Percentiles rank a stretch among this genome's conserved stretches.
Conservation (phyloP, 1,140 invertebrate species). For the Eurytemora carolleeae region DNA sequence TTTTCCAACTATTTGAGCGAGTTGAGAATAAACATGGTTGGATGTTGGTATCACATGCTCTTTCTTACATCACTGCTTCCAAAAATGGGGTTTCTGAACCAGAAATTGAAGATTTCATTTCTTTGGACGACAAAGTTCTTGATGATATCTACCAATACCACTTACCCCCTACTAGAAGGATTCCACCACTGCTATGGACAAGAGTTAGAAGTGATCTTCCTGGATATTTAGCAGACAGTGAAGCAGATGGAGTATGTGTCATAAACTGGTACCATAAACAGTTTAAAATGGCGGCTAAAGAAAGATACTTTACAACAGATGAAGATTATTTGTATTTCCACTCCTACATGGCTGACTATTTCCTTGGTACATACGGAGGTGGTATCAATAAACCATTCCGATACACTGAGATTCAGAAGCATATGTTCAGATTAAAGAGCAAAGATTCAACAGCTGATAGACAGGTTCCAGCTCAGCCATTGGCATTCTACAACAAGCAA, state of each 20-base stretch:
- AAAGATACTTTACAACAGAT: constrained; percentile 91
- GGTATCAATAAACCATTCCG: constrained; percentile 84
- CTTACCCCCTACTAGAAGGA: constrained; percentile 76
- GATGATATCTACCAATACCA: constrained; percentile 98
- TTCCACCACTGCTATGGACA: constrained; percentile 87
- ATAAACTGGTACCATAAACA: constrained; percentile 96
- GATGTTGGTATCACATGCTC: constrained; percentile 70
- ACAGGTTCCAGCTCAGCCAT: constrained; percentile 82
- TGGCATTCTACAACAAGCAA: constrained; percentile 72
- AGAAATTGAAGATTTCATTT: constrained; percentile 82
- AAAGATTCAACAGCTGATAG: constrained; percentile 81
- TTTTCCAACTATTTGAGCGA: constrained; percentile 86
- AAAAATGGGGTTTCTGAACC: constrained; percentile 79
- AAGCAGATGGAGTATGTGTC: constrained; percentile 89
- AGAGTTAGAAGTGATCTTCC: constrained; percentile 80
- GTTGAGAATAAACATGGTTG: constrained; percentile 81
- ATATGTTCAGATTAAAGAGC: constrained; percentile 61
- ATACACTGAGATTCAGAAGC: constrained; percentile 84
- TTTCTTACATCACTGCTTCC: constrained; percentile 83
- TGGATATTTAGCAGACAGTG: constrained; percentile 83
- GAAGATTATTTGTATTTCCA: constrained; percentile 91
- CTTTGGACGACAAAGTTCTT: constrained; percentile 68
- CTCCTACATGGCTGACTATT: constrained; percentile 92
- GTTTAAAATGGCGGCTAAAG: constrained; percentile 75
- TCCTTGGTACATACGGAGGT: constrained; percentile 87